Percentiles rank a stretch among this genome's conserved stretches.
phyloP scores from a whole-genome alignment of 1,140 invertebrate species.

The Macrostomum lignano region DNA sequence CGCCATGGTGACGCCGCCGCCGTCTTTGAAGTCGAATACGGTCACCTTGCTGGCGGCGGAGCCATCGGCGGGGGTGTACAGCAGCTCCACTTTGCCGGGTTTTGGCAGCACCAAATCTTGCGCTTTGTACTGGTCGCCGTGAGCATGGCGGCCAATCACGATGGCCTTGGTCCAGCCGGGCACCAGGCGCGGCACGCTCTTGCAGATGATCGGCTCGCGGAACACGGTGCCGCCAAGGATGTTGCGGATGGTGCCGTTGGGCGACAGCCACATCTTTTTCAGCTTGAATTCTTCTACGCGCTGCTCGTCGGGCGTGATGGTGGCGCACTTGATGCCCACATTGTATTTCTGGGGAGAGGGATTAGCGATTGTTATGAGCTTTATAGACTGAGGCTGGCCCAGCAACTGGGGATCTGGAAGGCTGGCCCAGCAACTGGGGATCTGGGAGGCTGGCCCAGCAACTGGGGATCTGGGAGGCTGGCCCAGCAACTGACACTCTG shows the following conservation, averaged over 20 bases:
- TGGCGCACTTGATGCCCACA: slow-evolving; percentile 95
- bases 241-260: slow-evolving; percentile 94
- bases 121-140: slow-evolving; percentile 86
- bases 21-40: slow-evolving; percentile 48
- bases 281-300: slow-evolving; percentile 79
- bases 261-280: slow-evolving; percentile 97
- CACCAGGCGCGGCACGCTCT: slow-evolving; percentile 80
- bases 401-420: too few species aligned
- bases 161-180: slow-evolving; percentile 78
- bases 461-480: too few species aligned
- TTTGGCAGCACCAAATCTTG: slow-evolving; percentile 70
- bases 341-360: too few species aligned
- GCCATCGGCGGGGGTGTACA: slow-evolving; percentile 39
- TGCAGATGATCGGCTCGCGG: slow-evolving; percentile 84
- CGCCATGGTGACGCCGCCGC: slow-evolving; percentile 61
- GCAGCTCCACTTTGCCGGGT: slow-evolving; percentile 53
- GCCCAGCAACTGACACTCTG: too few species aligned
- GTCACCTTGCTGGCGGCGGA: slow-evolving; percentile 18
- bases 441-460: too few species aligned
- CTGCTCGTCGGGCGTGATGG: slow-evolving; percentile 83
- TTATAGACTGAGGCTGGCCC: too few species aligned
- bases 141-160: slow-evolving; percentile 85
- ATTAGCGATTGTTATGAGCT: too few species aligned
- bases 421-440: too few species aligned
- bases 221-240: slow-evolving; percentile 56